A percentile compares a stretch with the other conserved stretches of the same genome.
phyloP scores from a whole-genome alignment of 2,113 vertebrate genomes.

The rabbit (Oryctolagus cuniculus) region mOryCun1.1 NC_091436.1:41095501-41096000 shows the following conservation, averaged over 20 bases:
- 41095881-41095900: background rate
- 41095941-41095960: background rate
- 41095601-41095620: constrained; percentile 17
- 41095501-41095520: background rate
- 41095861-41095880: background rate
- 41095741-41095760: background rate
- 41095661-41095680: background rate
- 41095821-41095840: background rate
- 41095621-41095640: background rate
- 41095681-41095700: background rate
- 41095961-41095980: no score
- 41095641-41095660: constrained; percentile 23
- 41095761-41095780: background rate
- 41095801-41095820: background rate
- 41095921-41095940: background rate
- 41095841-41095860: background rate
- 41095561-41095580: background rate
- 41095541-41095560: background rate
- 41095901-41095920: background rate
- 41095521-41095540: background rate
- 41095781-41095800: constrained; percentile 1
- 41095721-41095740: background rate
- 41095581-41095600: background rate
- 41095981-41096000: no score
- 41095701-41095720: background rate